Evolutionary conservation across 1,140 invertebrate species (phyloP), one percentile per base, ranked within the genome.

Genomic region (Drosophila athabasca): DNA sequence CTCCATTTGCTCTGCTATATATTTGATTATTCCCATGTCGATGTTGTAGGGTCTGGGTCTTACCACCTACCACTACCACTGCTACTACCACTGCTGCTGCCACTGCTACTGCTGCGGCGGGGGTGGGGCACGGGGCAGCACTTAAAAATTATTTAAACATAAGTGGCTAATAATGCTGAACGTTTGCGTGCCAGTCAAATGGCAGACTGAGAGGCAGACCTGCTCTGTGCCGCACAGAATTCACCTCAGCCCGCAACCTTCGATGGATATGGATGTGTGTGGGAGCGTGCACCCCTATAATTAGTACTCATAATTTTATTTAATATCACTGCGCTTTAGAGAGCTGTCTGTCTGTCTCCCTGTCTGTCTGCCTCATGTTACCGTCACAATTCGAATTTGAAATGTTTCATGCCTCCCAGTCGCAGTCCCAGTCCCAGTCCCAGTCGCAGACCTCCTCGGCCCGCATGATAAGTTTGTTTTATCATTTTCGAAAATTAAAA

Each of bases 111-210:
- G 7, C 8, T 31, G 7, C 8, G 7, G 7, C 8, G 29, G 29
- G 0, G 17, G 17, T 19, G 17, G 17, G 17, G 17, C 0, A 19
- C 0, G 17, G 29, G 29, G 44, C 49, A 68, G 64, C 79, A 88
- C 79, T 82, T 88, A 88, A 87, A 79, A 87, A 79, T 87, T 88
- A 76, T 87, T 87, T 87, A 88, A 87, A 79, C 82, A 82, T 82
- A 87, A 87, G 82, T 87, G 82, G 78, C 88, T 87, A 87, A 87
- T 88, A 88, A 83, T 87, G 74, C 81, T 82, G 69, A 87, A 82
- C 74, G 83, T 53, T 88, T 82, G 82, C 78, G 66, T 87, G 78
- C 68, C 82, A 66, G 24, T 26, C 24, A 26, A 26, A 26, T 26
- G 24, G 0, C 24, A 26, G 24, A 26, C 24, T 26, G 24, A 5